Conservation (phyloP, 2,888 invertebrate species). For the Oscheius sp. region DNA sequence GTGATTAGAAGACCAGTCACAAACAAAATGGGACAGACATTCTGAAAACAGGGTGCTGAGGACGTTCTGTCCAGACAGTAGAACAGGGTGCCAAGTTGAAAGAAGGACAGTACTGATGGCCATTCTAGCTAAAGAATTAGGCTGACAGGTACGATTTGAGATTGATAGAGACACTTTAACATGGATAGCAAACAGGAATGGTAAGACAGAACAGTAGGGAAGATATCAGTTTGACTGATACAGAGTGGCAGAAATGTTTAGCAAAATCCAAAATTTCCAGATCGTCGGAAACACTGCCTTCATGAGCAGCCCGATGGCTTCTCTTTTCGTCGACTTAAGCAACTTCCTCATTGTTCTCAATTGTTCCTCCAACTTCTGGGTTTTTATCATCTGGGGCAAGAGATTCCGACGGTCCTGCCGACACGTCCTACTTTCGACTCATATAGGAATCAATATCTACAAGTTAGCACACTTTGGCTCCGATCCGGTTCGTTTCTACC, state of each 20-base stretch:
- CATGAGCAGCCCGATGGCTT: constrained; percentile 66
- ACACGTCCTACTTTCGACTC: constrained; percentile 44
- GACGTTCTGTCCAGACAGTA: no score
- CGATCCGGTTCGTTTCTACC: constrained; percentile 47
- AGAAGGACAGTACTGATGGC: no score
- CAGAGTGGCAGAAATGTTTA: no score
- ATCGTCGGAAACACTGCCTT: constrained; percentile 68
- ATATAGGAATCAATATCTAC: constrained; percentile 49
- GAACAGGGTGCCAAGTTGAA: neutral
- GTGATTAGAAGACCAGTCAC: no score
- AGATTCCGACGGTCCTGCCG: constrained; percentile 59
- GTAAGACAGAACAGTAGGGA: no score
- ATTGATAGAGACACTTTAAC: no score
- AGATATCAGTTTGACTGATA: no score
- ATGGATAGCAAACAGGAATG: no score
- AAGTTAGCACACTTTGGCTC: constrained; percentile 51
- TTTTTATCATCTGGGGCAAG: constrained; percentile 72
- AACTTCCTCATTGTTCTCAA: constrained; percentile 71
- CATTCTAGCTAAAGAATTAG: no score
- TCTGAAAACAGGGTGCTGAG: no score
- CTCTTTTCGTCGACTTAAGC: constrained; percentile 70
- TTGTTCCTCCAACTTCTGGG: constrained; percentile 72
- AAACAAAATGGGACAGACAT: no score
- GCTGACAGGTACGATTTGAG: no score
- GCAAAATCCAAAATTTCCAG: constrained; percentile 42